A percentile compares a stretch with the other conserved stretches of the same genome.
Evolutionary conservation across 2,888 invertebrate genomes (phyloP).

Genomic region (Lycophotia porphyrea): DNA sequence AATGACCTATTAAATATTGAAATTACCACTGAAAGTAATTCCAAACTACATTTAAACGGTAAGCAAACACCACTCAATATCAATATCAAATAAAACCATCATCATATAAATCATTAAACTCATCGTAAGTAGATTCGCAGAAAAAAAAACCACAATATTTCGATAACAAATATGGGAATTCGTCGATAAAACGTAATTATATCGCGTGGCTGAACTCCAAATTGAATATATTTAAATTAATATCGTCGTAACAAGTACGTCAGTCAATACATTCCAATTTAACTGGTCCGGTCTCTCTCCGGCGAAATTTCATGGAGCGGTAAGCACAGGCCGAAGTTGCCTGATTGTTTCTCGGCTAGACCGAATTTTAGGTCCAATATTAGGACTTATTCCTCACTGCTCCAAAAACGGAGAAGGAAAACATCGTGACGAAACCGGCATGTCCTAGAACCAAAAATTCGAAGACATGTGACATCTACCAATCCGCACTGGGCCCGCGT

Average conservation of each 20-base stretch:
- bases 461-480: no score
- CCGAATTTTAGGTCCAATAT: slow-evolving; percentile 38
- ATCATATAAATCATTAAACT: no score
- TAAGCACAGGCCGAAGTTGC: slow-evolving; percentile 70
- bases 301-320: slow-evolving; percentile 73
- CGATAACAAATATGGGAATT: slow-evolving; percentile 30
- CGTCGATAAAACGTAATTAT: slow-evolving; percentile 46
- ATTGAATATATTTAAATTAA: slow-evolving; percentile 56
- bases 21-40: slow-evolving; percentile 1
- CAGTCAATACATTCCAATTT: slow-evolving; percentile 66
- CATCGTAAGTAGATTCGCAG: neutral
- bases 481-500: no score
- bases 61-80: slow-evolving; percentile 10
- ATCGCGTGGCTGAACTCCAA: slow-evolving; percentile 9
- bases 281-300: slow-evolving; percentile 62
- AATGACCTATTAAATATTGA: neutral
- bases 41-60: neutral
- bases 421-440: no score
- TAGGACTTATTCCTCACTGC: slow-evolving; percentile 14
- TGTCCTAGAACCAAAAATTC: no score
- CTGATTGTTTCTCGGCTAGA: slow-evolving; percentile 69
- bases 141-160: slow-evolving; percentile 18
- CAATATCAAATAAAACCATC: slow-evolving; percentile 20
- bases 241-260: slow-evolving; percentile 58
- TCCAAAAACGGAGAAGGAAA: no score